Percentiles rank a stretch among this genome's conserved stretches.
Conservation (phyloP, 2,888 invertebrate genomes). For the Fabriciana adippe region DNA sequence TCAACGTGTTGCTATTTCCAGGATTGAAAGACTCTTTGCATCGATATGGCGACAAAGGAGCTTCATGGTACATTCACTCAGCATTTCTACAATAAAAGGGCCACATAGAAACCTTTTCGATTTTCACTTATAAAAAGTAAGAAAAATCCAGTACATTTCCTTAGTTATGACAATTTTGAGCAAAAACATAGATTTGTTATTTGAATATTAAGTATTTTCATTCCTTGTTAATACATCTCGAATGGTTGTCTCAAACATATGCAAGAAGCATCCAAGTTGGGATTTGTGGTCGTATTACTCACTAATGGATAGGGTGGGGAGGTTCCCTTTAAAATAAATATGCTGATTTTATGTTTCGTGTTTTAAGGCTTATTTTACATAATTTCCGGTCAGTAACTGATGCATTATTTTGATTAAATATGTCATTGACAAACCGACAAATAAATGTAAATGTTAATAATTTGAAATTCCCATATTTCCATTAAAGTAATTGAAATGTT, state of each 20-base stretch:
- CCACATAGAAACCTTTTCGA: constrained; percentile 47
- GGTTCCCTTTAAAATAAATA: constrained; percentile 70
- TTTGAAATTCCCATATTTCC: constrained; percentile 24
- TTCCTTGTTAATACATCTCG: constrained; percentile 53
- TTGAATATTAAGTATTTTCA: constrained; percentile 59
- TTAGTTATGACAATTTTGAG: constrained; percentile 68
- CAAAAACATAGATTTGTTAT: constrained; percentile 5
- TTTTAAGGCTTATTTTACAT: constrained; percentile 75
- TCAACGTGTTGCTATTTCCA: constrained; percentile 8
- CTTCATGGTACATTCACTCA: constrained; percentile 62
- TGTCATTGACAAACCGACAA: constrained; percentile 30
- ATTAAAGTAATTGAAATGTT: constrained; percentile 31
- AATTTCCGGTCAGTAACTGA: constrained; percentile 73
- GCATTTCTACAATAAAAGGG: constrained; percentile 73
- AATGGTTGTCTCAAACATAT: constrained; percentile 58
- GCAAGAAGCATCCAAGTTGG: constrained; percentile 61
- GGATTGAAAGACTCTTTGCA: constrained; percentile 11
- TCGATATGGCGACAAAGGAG: constrained; percentile 48
- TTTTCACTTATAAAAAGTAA: background rate
- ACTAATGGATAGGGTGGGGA: constrained; percentile 73
- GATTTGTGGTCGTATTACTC: constrained; percentile 68
- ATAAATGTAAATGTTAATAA: constrained; percentile 33
- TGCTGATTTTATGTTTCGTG: constrained; percentile 71
- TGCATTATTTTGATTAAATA: constrained; percentile 62
- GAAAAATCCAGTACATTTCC: constrained; percentile 31